Conservation (phyloP, 2,113 vertebrate genomes). For the Sorex fumeus region DNA sequence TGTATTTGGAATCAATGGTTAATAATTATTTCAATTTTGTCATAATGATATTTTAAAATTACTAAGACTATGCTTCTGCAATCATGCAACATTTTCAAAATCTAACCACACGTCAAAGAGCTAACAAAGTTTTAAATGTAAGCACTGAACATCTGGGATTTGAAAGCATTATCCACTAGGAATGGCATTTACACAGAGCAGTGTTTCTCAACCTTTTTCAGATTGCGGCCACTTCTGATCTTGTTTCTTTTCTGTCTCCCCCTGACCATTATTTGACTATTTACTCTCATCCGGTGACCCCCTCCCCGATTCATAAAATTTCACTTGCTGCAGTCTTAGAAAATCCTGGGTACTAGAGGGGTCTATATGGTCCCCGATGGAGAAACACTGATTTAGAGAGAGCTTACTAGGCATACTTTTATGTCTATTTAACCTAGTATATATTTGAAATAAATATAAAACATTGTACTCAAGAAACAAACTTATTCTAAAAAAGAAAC, state of each 20-base stretch:
- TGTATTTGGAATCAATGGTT: constrained; percentile 35
- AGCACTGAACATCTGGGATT: background rate
- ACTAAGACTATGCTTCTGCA: background rate
- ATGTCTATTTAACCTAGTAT: background rate
- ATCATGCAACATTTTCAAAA: background rate
- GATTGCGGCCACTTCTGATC: too few relatives aligned
- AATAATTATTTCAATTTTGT: background rate
- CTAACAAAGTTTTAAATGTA: background rate
- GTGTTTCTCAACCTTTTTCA: background rate
- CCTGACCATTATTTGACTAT: too few relatives aligned
- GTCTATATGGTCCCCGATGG: too few relatives aligned
- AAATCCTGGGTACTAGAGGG: too few relatives aligned
- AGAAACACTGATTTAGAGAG: background rate
- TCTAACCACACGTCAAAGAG: background rate
- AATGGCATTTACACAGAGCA: background rate
- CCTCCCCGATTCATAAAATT: too few relatives aligned
- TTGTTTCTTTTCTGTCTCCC: too few relatives aligned
- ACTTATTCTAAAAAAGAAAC: background rate
- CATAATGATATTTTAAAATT: background rate
- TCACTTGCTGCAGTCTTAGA: too few relatives aligned
- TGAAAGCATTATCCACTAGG: constrained; percentile 1
- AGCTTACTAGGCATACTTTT: background rate
- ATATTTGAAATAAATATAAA: constrained; percentile 40
- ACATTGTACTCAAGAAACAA: constrained; percentile 12
- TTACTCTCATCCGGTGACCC: too few relatives aligned